Percentiles rank a stretch among this genome's conserved stretches.
Conservation (phyloP, 2,797 vertebrate genomes). For the Helicolenus hilgendorfi region DNA sequence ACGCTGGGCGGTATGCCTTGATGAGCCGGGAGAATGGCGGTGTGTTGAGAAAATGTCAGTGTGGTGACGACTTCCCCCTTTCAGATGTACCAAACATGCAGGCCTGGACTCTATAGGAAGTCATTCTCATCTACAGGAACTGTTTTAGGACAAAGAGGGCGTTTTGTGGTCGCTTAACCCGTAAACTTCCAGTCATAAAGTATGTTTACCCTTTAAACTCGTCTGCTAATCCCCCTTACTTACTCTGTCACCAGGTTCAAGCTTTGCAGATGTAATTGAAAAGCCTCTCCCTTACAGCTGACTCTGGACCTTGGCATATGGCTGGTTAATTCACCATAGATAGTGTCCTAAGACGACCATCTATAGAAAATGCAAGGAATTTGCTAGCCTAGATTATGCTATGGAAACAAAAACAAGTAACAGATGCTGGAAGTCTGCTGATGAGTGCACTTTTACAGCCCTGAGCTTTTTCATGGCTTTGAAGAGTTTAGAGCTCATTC, state of each 20-base stretch:
- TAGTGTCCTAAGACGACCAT: slow-evolving; percentile 1
- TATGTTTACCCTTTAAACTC: not conserved
- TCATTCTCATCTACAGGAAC: not conserved
- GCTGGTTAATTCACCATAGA: slow-evolving; percentile 14
- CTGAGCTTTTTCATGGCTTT: slow-evolving; percentile 42
- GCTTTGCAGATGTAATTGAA: slow-evolving; percentile 37
- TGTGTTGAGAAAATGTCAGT: slow-evolving; percentile 18
- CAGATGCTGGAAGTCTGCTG: slow-evolving; percentile 61
- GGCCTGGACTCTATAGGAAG: not conserved
- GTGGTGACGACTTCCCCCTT: not conserved
- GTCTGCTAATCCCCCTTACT: slow-evolving; percentile 24
- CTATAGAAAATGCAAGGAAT: slow-evolving; percentile 48
- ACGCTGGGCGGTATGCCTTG: slow-evolving; percentile 25
- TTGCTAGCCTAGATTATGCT: slow-evolving; percentile 28
- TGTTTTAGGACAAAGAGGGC: not conserved
- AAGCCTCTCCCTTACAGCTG: slow-evolving; percentile 8
- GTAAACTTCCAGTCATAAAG: not conserved
- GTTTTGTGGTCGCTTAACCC: not conserved
- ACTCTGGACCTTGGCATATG: not conserved
- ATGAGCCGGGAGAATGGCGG: slow-evolving; percentile 34
- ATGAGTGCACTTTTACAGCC: slow-evolving; percentile 49
- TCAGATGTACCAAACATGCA: not conserved
- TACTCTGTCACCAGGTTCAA: slow-evolving; percentile 39
- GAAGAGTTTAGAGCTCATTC: slow-evolving; percentile 40
- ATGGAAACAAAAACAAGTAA: slow-evolving; percentile 63